Evolutionary conservation across 2,113 vertebrate genomes (phyloP).

Genomic region (Gulo gulo): DNA sequence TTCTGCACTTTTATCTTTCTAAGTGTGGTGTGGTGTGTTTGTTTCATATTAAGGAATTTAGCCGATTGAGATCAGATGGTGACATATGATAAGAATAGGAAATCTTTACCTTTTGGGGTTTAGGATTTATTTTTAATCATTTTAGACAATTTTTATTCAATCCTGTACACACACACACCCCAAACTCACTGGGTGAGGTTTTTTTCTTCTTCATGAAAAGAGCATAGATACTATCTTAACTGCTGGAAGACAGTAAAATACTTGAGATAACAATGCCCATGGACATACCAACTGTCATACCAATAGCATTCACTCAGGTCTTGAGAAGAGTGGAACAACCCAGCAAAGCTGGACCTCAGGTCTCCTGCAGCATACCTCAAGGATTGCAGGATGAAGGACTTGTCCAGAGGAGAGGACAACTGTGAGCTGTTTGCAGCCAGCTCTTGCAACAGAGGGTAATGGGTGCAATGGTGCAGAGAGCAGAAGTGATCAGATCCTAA

Average conservation of each 20-base stretch:
- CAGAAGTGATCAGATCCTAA: background rate
- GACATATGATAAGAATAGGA: background rate
- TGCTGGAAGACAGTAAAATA: background rate
- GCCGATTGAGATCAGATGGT: background rate
- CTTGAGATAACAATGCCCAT: background rate
- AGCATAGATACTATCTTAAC: background rate
- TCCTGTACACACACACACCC: background rate
- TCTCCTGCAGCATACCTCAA: background rate
- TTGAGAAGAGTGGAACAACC: background rate
- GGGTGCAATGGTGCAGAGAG: background rate
- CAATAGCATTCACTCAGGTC: background rate
- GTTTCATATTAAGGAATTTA: background rate
- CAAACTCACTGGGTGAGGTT: background rate
- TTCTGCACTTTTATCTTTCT: background rate
- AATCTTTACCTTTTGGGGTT: background rate
- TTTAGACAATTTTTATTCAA: background rate
- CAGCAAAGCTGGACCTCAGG: background rate
- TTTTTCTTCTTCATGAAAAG: background rate
- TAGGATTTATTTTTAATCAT: conserved; percentile 1
- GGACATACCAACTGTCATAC: background rate
- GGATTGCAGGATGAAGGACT: background rate
- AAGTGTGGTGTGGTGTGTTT: background rate
- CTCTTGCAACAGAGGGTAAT: background rate
- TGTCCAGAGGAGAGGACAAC: background rate
- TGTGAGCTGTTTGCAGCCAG: background rate